Evolutionary conservation across 1,140 invertebrate genomes (phyloP).

Genomic region (Trichogramma pretiosum): DNA sequence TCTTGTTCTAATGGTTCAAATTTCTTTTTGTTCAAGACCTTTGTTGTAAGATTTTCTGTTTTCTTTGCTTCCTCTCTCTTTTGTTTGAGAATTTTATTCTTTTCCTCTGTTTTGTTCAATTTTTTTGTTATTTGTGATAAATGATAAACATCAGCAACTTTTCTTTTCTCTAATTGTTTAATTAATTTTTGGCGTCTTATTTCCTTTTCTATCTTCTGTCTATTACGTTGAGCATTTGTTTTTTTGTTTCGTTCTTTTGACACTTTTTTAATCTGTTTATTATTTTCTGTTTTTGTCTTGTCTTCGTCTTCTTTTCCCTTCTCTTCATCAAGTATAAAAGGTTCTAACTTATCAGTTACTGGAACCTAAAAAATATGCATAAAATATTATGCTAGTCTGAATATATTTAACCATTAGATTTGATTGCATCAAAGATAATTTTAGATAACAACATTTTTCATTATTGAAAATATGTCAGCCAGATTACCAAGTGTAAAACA

Average conservation of each 20-base stretch:
- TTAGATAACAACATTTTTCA: background rate
- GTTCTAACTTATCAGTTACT: too few species aligned
- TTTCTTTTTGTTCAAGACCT: constrained; percentile 47
- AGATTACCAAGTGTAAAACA: too few species aligned
- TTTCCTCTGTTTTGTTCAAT: constrained; percentile 43
- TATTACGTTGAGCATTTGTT: constrained; percentile 55
- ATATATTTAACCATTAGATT: constrained; percentile 8
- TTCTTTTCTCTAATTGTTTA: constrained; percentile 57
- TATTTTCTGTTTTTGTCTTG: constrained; percentile 42
- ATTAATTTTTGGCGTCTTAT: constrained; percentile 54
- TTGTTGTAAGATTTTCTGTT: constrained; percentile 40
- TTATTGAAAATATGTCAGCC: too few species aligned
- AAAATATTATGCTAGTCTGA: background rate
- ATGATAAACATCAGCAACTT: constrained; percentile 57
- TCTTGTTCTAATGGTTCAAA: constrained; percentile 54
- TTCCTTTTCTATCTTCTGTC: constrained; percentile 59
- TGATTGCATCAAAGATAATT: constrained; percentile 31
- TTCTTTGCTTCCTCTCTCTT: constrained; percentile 38
- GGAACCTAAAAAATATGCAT: constrained; percentile 33
- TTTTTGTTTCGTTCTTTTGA: too few species aligned
- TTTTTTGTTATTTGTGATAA: constrained; percentile 46
- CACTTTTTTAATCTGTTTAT: too few species aligned
- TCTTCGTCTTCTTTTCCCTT: constrained; percentile 29
- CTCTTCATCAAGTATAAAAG: too few species aligned
- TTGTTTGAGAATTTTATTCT: constrained; percentile 39